Evolutionary conservation across 2,113 vertebrate species (phyloP), one percentile per base, ranked within the genome.

Genomic region (Xyrauchen texanus): DNA sequence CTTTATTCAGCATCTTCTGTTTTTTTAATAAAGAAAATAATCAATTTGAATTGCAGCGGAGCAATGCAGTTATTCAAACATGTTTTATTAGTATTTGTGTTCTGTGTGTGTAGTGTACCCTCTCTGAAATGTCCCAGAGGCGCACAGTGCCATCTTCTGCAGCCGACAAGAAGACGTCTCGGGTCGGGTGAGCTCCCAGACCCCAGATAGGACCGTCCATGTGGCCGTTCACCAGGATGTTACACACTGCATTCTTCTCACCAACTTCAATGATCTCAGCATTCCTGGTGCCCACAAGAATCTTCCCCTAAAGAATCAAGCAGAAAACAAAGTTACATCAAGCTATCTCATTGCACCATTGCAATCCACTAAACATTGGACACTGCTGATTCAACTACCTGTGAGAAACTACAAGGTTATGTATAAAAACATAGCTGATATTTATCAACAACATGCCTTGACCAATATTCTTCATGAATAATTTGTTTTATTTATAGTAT

Each of bases 1-100:
- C 97, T 87, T 98, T 99, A 90, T 98, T 99, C 68, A 98, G 92
- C 96, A 97, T 97, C 92, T 98, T 98, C 97, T 99, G 94, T 92
- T 91, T 77, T 64, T 84, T 83, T 84, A 88, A 83, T 85, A 10
- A 62, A 81, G 45, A 75, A 4, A 65, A 80, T 53, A 34, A 34
- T 34, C 21, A 34, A 34, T 34, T 34, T 34, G 21, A 34, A 34
- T 34, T 1, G 21, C 21, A 34, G 21, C 21, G 21, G 21, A 34
- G 21, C 21, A 34, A 34, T 34, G 21, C 21, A 34, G 21, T 34
- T 34, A 34, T 34, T 34, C 21, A 34, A 34, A 34, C 21, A 34
- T 34, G 21, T 3, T 34, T 34, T 34, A 34, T 34, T 34, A 34
- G 21, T 34, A 34, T 34, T 34, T 34, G 21, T 34, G 21, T 34